phyloP scores from a whole-genome alignment of 2,888 invertebrate species.

The Microctonus aethiopoides region DNA sequence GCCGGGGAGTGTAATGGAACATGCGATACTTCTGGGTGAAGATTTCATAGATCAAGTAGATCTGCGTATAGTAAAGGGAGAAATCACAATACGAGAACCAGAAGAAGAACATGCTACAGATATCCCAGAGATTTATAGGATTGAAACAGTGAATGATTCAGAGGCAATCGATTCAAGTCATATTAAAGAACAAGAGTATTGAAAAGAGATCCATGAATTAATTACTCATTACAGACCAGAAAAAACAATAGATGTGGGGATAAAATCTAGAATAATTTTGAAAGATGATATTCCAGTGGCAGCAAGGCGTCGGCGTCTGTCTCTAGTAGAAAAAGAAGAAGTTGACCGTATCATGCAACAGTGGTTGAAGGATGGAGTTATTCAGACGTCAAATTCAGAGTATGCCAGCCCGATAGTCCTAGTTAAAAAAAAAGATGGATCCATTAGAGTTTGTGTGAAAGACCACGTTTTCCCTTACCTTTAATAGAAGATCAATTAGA shows the following conservation, averaged over 20 bases:
- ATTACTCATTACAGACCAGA: slow-evolving; percentile 43
- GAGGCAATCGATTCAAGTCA: neutral
- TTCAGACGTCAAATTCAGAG: slow-evolving; percentile 48
- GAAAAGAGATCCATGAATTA: slow-evolving; percentile 19
- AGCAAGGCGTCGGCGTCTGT: slow-evolving; percentile 43
- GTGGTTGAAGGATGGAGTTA: slow-evolving; percentile 49
- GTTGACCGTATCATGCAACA: slow-evolving; percentile 48
- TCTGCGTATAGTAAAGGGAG: too few relatives aligned
- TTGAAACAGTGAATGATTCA: too few relatives aligned
- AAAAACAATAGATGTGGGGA: slow-evolving; percentile 38
- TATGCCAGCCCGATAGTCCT: slow-evolving; percentile 50
- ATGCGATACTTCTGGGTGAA: too few relatives aligned
- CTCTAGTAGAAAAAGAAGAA: slow-evolving; percentile 39
- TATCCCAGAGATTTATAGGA: too few relatives aligned
- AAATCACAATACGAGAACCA: too few relatives aligned
- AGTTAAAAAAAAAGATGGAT: slow-evolving; percentile 46
- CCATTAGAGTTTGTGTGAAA: slow-evolving; percentile 49
- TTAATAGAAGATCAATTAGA: slow-evolving; percentile 37
- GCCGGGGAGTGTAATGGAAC: too few relatives aligned
- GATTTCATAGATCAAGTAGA: too few relatives aligned
- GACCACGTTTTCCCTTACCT: slow-evolving; percentile 27
- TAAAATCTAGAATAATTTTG: slow-evolving; percentile 48
- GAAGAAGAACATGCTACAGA: too few relatives aligned
- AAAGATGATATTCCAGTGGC: slow-evolving; percentile 50
- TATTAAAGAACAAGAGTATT: slow-evolving; percentile 28